Evolutionary conservation across 2,888 invertebrate genomes (phyloP).

Genomic region (Ormyrus labotus): DNA sequence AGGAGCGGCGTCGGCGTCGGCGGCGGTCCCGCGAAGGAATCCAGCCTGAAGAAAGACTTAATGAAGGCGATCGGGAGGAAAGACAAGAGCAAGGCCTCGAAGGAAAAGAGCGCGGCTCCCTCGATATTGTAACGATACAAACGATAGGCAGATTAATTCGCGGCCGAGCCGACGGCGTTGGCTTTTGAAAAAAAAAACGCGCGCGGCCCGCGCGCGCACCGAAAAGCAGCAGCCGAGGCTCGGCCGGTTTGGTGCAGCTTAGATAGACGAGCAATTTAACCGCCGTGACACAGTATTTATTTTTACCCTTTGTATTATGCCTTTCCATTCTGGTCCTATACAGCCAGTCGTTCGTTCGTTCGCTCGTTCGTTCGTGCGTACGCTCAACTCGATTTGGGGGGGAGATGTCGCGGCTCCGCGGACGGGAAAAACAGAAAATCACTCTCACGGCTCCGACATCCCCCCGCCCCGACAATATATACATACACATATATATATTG

Average conservation of each 20-base stretch:
- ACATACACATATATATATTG: conserved; percentile 3
- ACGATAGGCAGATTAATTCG: neutral
- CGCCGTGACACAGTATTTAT: conserved; percentile 67
- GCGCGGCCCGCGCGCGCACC: neutral
- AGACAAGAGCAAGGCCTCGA: conserved; percentile 24
- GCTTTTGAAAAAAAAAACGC: neutral
- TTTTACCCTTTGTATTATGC: conserved; percentile 58
- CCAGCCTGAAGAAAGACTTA: conserved; percentile 63
- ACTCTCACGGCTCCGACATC: no score
- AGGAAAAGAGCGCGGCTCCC: conserved; percentile 25
- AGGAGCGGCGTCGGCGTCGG: neutral
- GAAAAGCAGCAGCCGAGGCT: neutral
- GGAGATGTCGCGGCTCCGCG: no score
- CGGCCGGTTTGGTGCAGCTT: conserved; percentile 52
- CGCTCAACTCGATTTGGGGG: no score
- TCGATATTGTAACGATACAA: conserved; percentile 18
- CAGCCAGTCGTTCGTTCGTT: no score
- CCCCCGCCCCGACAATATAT: no score
- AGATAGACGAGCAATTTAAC: conserved; percentile 66
- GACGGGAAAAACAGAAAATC: no score
- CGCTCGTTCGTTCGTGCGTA: no score
- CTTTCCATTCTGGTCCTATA: neutral
- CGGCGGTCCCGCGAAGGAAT: conserved; percentile 63
- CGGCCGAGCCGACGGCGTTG: neutral
- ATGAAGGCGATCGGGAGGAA: conserved; percentile 32